Base-by-base conservation (phyloP, 2,797 vertebrate genomes). In the Eleutherodactylus coqui region DNA sequence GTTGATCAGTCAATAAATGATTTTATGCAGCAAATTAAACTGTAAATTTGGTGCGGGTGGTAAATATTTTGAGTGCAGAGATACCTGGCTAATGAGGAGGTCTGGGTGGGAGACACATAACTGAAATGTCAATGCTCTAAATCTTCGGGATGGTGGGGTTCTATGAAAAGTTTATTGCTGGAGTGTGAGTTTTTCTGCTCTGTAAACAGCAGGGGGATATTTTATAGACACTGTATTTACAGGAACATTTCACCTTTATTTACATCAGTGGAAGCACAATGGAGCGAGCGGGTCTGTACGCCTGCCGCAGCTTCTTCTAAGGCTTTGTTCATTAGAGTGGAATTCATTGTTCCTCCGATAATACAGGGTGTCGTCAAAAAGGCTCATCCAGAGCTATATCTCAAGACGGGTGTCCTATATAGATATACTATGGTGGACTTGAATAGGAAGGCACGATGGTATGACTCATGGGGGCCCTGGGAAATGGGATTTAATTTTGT, bases 11-110 rank as follows among this genome's bases (percentile, higher is more conserved):
- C 96, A 96, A 96, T 96, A 97, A 96, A 97, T 96, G 95, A 96
- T 96, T 95, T 94, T 94, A 93, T 93, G 93, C 95, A 94, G 94
- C 95, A 98, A 97, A 98, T 98, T 96, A 97, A 97, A 97, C 95
- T 93, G 94, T 96, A 96, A 96, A 97, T 96, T 96, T 95, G 90
- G 77, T 95, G 92, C 94, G 92, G 95, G 93, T 93, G 93, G 95
- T 96, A 96, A 97, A 96, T 96, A 96, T 96, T 96, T 95, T 93
- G 95, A 94, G 92, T 93, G 94, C 96, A 94, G 93, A 94, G 92
- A 90, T 93, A 92, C 93, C 91, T 91, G 90, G 92, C 89, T 94
- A 94, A 95, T 93, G 93, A 96, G 96, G 92, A 90, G 90, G 88
- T 88, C 87, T 92, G 90, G 88, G 88, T 92, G 87, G 87, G 89